Conservation (phyloP, 2,888 invertebrate genomes). For the Hydriomena furcata region DNA sequence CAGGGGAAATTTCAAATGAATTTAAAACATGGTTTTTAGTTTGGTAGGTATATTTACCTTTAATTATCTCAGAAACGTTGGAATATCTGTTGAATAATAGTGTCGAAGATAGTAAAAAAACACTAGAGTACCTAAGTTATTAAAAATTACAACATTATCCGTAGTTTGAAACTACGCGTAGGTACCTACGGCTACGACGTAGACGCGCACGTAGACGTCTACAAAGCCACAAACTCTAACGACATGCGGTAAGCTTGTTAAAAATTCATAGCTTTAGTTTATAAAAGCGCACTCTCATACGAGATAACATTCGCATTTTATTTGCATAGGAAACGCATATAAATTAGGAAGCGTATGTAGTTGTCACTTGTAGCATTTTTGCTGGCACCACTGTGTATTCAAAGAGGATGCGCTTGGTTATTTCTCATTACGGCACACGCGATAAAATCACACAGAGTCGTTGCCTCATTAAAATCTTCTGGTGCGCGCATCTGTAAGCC, state of each 20-base stretch:
- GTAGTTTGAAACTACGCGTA: constrained; percentile 18
- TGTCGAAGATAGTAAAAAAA: too few relatives aligned
- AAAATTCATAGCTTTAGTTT: constrained; percentile 39
- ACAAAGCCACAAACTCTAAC: constrained; percentile 29
- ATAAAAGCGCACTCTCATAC: constrained; percentile 33
- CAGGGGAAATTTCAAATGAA: too few relatives aligned
- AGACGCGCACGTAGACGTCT: constrained; percentile 28
- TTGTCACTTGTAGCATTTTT: constrained; percentile 65
- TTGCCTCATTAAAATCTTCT: constrained; percentile 84
- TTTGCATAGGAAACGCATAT: constrained; percentile 38
- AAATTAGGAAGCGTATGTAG: constrained; percentile 45
- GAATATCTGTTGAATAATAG: too few relatives aligned
- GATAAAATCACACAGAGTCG: constrained; percentile 83
- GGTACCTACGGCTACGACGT: constrained; percentile 32
- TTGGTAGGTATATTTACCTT: too few relatives aligned
- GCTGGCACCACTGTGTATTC: constrained; percentile 62
- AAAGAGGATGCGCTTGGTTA: constrained; percentile 82
- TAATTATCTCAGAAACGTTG: too few relatives aligned
- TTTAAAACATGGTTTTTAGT: too few relatives aligned
- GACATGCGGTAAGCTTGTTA: constrained; percentile 35
- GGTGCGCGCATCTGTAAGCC: constrained; percentile 82
- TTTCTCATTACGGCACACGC: constrained; percentile 81
- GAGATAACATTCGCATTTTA: constrained; percentile 34
- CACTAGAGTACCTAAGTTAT: too few relatives aligned
- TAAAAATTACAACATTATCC: constrained; percentile 14